Conservation (phyloP, 92 coral and sea anemone species). For the Epizoanthus illoricatus region DNA sequence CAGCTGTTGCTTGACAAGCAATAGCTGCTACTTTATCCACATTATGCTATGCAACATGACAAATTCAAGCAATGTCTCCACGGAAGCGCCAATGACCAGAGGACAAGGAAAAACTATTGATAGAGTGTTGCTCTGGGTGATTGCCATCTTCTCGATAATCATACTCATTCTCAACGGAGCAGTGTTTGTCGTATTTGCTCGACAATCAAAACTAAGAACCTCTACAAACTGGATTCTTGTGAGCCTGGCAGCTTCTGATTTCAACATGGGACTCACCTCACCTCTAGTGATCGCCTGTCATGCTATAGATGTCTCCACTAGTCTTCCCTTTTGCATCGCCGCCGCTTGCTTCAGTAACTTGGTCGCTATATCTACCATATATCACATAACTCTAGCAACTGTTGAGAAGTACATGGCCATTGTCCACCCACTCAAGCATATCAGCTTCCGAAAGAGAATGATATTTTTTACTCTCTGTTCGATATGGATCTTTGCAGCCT, state of each 20-base stretch:
- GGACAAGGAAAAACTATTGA: no score
- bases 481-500: conserved; percentile 62
- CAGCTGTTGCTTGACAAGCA: no score
- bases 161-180: conserved; percentile 20
- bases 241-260: conserved; percentile 31
- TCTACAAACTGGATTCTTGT: conserved; percentile 37
- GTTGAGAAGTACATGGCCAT: conserved; percentile 80
- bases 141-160: background rate
- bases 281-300: conserved; percentile 18
- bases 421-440: conserved; percentile 64
- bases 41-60: no score
- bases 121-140: background rate
- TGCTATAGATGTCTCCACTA: background rate
- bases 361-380: conserved; percentile 62
- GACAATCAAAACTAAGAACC: conserved; percentile 32
- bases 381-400: conserved; percentile 68
- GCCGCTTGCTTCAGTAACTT: conserved; percentile 21
- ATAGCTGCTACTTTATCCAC: no score
- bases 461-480: conserved; percentile 36
- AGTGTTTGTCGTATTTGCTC: conserved; percentile 24
- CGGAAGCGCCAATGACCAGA: no score
- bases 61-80: no score
- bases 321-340: conserved; percentile 18
- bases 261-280: conserved; percentile 20
- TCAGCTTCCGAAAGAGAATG: conserved; percentile 53